Base-by-base conservation (phyloP, 1,140 invertebrate genomes). In the Cecropterus lyciades region DNA sequence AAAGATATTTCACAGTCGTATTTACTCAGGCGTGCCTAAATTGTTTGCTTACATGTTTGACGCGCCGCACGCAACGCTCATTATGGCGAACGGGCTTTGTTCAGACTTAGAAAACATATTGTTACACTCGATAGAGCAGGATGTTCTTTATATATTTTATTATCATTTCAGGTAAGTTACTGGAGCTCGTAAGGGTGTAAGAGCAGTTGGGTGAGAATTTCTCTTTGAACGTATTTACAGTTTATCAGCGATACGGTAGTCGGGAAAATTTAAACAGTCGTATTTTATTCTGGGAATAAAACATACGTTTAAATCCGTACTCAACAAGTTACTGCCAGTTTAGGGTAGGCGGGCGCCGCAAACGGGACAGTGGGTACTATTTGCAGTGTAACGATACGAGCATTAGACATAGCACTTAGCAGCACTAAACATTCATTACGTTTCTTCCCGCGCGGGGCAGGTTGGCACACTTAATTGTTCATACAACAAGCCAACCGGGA, bases 1-100 rank as follows among this genome's bases (percentile, higher is more conserved):
- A 76, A 85, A 88, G 87, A 89, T 92, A 92, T 92, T 89, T 89
- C 86, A 73, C 81, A 82, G 79, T 88, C 77, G 85, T 92, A 90
- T 92, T 92, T 92, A 89, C 82, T 90, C 89, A 92, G 89, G 83
- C 89, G 89, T 90, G 80, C 84, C 85, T 84, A 90, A 92, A 88
- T 90, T 91, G 89, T 92, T 92, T 92, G 84, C 87, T 89, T 89
- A 92, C 85, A 92, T 87, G 87, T 92, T 90, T 89, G 89, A 92
- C 87, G 84, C 85, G 83, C 81, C 82, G 80, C 87, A 92, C 87
- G 89, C 87, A 92, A 85, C 81, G 83, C 86, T 92, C 89, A 92
- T 92, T 92, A 92, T 71, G 85, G 83, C 73, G 73, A 84, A 82
- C 82, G 80, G 70, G 83, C 87, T 91, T 91, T 92, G 85, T 90